A percentile compares a stretch with the other conserved stretches of the same genome.
Conservation (phyloP, 2,113 vertebrate genomes). For the Rissa tridactyla region DNA sequence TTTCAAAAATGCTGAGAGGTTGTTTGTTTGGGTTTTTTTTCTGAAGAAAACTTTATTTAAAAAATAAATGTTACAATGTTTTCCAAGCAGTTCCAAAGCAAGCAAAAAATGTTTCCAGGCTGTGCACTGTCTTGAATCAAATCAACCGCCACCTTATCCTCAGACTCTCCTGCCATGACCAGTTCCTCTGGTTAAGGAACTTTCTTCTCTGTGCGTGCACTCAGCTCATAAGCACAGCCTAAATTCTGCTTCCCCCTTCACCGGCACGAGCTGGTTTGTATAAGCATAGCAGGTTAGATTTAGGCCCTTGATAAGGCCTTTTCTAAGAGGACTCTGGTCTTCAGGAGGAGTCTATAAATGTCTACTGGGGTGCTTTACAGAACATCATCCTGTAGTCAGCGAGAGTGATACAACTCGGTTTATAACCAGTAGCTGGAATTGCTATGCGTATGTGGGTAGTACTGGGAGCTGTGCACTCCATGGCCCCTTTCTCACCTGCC, state of each 20-base stretch:
- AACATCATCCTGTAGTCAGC: not conserved
- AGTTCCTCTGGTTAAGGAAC: not conserved
- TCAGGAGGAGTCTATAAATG: not conserved
- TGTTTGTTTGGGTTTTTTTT: not conserved
- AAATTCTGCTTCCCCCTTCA: not conserved
- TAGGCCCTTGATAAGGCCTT: not conserved
- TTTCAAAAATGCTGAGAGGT: not conserved
- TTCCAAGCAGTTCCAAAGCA: not conserved
- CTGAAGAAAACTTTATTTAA: not conserved
- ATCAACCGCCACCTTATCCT: not conserved
- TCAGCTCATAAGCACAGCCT: not conserved
- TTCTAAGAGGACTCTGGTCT: not conserved
- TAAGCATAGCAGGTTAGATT: not conserved
- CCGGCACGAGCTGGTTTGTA: not conserved
- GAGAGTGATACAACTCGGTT: too few relatives aligned
- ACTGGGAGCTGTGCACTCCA: not conserved
- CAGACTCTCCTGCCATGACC: not conserved
- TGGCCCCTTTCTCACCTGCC: not conserved
- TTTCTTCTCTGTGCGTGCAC: not conserved
- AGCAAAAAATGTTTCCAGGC: not conserved
- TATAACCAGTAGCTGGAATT: not conserved
- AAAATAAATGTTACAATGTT: not conserved
- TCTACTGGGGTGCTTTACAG: not conserved
- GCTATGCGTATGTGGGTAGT: not conserved
- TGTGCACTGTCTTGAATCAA: not conserved